Percentiles rank a stretch among this genome's conserved stretches.
These are phyloP conservation scores for Scaptomyza flava DNA, from an alignment of 2,888 invertebrate genomes.

Conservation along the genomic window DNA sequence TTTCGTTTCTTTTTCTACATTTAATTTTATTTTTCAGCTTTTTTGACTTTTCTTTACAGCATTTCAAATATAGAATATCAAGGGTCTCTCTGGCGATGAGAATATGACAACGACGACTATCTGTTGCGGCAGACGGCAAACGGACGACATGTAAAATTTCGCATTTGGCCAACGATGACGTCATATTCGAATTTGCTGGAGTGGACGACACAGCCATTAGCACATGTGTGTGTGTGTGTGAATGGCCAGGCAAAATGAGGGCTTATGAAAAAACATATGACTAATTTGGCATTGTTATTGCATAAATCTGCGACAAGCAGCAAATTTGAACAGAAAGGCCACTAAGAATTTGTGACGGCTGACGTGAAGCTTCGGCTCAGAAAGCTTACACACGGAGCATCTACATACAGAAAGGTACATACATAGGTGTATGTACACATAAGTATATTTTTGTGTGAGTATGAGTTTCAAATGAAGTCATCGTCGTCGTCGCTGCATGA, in stretches of 20 bases:
- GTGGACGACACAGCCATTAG: slow-evolving; percentile 60
- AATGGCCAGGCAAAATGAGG: slow-evolving; percentile 30
- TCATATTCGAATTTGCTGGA: slow-evolving; percentile 72
- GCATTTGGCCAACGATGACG: slow-evolving; percentile 68
- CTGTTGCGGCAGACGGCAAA: slow-evolving; percentile 48
- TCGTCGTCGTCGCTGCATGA: slow-evolving; percentile 46
- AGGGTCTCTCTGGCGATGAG: slow-evolving; percentile 65
- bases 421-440: slow-evolving; percentile 1
- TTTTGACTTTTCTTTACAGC: slow-evolving; percentile 66
- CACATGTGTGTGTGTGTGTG: slow-evolving; percentile 36
- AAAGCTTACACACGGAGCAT: slow-evolving; percentile 42
- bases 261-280: slow-evolving; percentile 62
- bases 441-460: slow-evolving; percentile 13
- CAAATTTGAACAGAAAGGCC: slow-evolving; percentile 34
- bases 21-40: slow-evolving; percentile 41
- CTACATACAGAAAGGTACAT: background rate
- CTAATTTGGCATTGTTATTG: slow-evolving; percentile 74
- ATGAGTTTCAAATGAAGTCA: slow-evolving; percentile 70
- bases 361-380: slow-evolving; percentile 46
- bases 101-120: slow-evolving; percentile 47
- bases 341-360: slow-evolving; percentile 22
- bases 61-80: slow-evolving; percentile 83
- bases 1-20: slow-evolving; percentile 38
- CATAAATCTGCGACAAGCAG: slow-evolving; percentile 61
- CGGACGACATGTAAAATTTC: slow-evolving; percentile 34